A percentile compares a stretch with the other conserved stretches of the same genome.
These are phyloP conservation scores for Erpobdella octoculata DNA, from an alignment of 2,888 invertebrate genomes.

Conservation along the genomic window DNA sequence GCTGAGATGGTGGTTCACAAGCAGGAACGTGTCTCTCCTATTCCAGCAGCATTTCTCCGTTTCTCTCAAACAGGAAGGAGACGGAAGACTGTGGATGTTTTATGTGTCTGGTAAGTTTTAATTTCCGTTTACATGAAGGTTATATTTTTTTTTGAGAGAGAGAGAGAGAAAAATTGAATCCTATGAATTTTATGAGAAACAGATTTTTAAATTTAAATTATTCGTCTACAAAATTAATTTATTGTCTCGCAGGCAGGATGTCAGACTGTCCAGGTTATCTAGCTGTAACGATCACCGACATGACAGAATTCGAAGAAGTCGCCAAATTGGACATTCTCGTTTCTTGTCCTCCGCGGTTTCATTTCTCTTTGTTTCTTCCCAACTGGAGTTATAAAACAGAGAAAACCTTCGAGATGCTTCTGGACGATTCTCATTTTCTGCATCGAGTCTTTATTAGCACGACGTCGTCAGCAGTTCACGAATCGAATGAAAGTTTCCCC, in stretches of 20 bases:
- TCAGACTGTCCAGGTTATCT: conserved; percentile 46
- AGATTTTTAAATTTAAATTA: too few relatives aligned
- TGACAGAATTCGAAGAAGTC: conserved; percentile 34
- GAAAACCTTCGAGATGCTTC: conserved; percentile 31
- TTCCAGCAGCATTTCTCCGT: conserved; percentile 29
- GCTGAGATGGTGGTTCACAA: conserved; percentile 38
- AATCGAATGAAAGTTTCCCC: too few relatives aligned
- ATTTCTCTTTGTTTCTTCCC: conserved; percentile 40
- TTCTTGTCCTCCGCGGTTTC: conserved; percentile 44
- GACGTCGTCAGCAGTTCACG: too few relatives aligned
- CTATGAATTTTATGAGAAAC: too few relatives aligned
- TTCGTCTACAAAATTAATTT: background rate
- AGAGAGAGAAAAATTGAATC: too few relatives aligned
- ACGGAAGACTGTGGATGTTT: conserved; percentile 33
- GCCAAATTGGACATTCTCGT: conserved; percentile 43
- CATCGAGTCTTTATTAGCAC: conserved; percentile 30
- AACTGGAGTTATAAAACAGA: conserved; percentile 33
- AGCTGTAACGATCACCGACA: conserved; percentile 37
- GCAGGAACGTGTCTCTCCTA: conserved; percentile 30
- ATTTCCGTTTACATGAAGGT: background rate
- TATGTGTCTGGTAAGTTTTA: conserved; percentile 29
- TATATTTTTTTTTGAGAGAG: background rate
- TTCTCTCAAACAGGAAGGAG: conserved; percentile 22
- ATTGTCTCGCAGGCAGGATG: conserved; percentile 39
- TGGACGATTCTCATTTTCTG: conserved; percentile 27